Base-by-base conservation (phyloP, 92 coral and sea anemone species). In the Palythoa caribaeorum region DNA sequence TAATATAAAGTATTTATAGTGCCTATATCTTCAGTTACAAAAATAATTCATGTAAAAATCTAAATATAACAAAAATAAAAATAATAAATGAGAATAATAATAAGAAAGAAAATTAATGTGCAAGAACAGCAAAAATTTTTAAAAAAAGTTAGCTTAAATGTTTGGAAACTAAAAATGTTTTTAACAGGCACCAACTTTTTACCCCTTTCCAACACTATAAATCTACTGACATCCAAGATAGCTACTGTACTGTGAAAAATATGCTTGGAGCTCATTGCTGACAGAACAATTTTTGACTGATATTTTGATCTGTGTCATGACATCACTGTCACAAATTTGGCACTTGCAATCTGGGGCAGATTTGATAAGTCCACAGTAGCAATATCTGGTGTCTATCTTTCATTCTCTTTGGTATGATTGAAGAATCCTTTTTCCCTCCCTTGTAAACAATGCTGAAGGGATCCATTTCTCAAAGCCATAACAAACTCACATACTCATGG, bases 291-390 rank as follows among this genome's bases (percentile, higher is more conserved):
- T 77, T 12, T 71, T 38, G 71, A 88, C 87, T 40, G 90, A 60
- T 69, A 60, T 69, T 59, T 88, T 80, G 63, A 80, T 62, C 76
- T 36, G 70, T 66, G 76, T 83, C 92, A 92, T 92, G 50, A 86
- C 47, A 53, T 73, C 60, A 70, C 94, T 92, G 84, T 55, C 77
- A 85, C 94, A 92, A 38, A 92, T 89, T 16, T 28, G 57, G 77
- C 94, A 92, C 57, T 80, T 62, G 38, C 59, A 77, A 48, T 89
- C 79, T 54, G 80, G 39, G 44, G 50, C 69, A 50, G 88, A 66
- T 76, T 89, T 89, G 74, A 39, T 59, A 71, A 68, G 79, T 68
- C 94, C 94, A 86, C 94, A 92, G 48, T 85, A 79, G 88, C 92
- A 92, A 72, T 92, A 89, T 14, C 73, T 77, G 17, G 13, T 77